These are phyloP conservation scores for Quadriops clusia DNA, from an alignment of 2,888 invertebrate species.

Conservation along the genomic window DNA sequence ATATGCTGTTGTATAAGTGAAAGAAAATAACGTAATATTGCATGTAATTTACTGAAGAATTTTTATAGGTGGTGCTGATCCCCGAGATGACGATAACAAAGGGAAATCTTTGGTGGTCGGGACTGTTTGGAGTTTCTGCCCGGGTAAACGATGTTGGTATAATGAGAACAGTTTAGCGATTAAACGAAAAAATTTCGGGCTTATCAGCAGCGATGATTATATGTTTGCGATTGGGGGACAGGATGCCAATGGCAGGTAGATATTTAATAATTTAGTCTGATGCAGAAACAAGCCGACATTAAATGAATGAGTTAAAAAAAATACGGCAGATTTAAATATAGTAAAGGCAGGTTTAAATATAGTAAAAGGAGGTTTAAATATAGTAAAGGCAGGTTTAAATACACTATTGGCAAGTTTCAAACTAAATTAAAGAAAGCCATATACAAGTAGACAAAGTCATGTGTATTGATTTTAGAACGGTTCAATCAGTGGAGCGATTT, in stretches of 20 bases:
- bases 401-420: too few relatives aligned
- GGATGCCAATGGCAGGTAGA: constrained; percentile 43
- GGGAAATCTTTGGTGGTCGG: constrained; percentile 47
- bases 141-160: constrained; percentile 50
- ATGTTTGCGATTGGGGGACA: constrained; percentile 62
- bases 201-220: constrained; percentile 52
- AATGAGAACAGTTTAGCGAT: constrained; percentile 48
- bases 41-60: too few relatives aligned
- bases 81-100: constrained; percentile 44
- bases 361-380: too few relatives aligned
- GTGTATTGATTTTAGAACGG: constrained; percentile 10
- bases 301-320: too few relatives aligned
- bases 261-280: constrained; percentile 1
- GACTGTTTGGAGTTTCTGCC: constrained; percentile 60
- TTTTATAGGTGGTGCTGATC: constrained; percentile 50
- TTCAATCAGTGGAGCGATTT: constrained; percentile 38
- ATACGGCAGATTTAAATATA: too few relatives aligned
- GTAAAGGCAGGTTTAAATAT: too few relatives aligned
- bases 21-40: too few relatives aligned
- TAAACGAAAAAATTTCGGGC: constrained; percentile 55
- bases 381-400: too few relatives aligned
- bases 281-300: too few relatives aligned
- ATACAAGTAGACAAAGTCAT: too few relatives aligned
- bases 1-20: too few relatives aligned
- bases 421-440: too few relatives aligned